Evolutionary conservation across 2,113 vertebrate species (phyloP), one percentile per base, ranked within the genome.

Genomic region (Stercorarius parasiticus): DNA sequence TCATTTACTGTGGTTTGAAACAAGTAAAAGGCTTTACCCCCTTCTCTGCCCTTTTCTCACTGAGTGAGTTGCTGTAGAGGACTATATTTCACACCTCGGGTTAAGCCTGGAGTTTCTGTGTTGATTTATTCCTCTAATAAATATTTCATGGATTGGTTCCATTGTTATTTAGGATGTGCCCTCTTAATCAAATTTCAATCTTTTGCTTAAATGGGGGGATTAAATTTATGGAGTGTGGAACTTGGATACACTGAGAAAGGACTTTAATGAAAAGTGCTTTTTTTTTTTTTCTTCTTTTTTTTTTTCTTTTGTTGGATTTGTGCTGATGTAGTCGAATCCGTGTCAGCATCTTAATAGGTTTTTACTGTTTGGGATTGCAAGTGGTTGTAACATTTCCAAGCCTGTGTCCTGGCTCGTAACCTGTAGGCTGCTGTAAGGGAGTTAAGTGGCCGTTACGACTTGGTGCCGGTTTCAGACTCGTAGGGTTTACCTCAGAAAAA

Each of bases 121-220:
- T 86, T 73, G 84, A 93, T 93, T 95, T 94, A 91, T 87, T 91
- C 20, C 59, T 84, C 18, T 70, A 94, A 93, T 82, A 91, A 94
- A 93, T 95, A 76, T 89, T 93, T 85, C 49, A 82, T 14, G 1
- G 30, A 21, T 82, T 91, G 11, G 14, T 93, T 94, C n/a, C 42
- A 20, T 72, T 89, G 32, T 94, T 94, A 80, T 85, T 96, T 95
- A 94, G 29, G 34, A 77, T 40, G 6, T 80, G 42, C n/a, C 29
- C 14, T 65, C 56, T 93, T 89, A 94, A 90, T 97, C 83, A 95
- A 91, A 89, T 80, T 94, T 71, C 65, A 65, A 2, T 93, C 56
- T 71, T 93, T 78, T 92, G 11, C 58, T 95, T 91, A 82, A 91
- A 53, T 70, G 40, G 7, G 9, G 23, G 45, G 15, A 80, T 95